Evolutionary conservation across 2,888 invertebrate genomes (phyloP).

Genomic region (Adelognathus sp.): DNA sequence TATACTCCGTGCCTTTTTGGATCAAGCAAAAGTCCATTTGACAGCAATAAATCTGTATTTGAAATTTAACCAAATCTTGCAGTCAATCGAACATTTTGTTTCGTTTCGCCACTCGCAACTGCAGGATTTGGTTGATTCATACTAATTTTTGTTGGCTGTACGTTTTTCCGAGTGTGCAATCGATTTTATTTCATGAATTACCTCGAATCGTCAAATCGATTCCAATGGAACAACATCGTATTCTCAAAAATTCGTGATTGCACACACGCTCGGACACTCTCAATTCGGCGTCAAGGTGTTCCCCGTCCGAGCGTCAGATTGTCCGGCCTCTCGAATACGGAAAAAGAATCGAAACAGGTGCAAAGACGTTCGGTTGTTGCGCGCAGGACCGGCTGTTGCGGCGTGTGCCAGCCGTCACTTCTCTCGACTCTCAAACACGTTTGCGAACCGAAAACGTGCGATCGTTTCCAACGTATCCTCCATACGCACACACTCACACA

Average conservation of each 20-base stretch:
- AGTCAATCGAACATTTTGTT: too few relatives aligned
- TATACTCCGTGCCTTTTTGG: too few relatives aligned
- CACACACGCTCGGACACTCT: background rate
- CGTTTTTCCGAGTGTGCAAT: too few relatives aligned
- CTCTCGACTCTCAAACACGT: conserved; percentile 23
- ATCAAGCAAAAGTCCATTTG: too few relatives aligned
- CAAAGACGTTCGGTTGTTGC: conserved; percentile 51
- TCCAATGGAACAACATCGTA: conserved; percentile 15
- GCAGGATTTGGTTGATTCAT: too few relatives aligned
- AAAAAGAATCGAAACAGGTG: conserved; percentile 59
- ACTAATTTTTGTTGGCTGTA: too few relatives aligned
- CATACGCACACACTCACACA: background rate
- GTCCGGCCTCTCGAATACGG: conserved; percentile 47
- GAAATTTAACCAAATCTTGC: too few relatives aligned
- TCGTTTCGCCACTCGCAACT: too few relatives aligned
- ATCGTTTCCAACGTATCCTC: background rate
- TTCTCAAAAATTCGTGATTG: conserved; percentile 26
- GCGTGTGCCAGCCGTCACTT: conserved; percentile 64
- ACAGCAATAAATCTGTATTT: too few relatives aligned
- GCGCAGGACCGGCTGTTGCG: conserved; percentile 59
- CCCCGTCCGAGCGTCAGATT: conserved; percentile 49
- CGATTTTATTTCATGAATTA: too few relatives aligned
- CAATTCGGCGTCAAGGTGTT: conserved; percentile 47
- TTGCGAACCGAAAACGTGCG: background rate
- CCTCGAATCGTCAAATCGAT: background rate